Base-by-base conservation (phyloP, 2,888 invertebrate species). In the Nymphalis polychloros region DNA sequence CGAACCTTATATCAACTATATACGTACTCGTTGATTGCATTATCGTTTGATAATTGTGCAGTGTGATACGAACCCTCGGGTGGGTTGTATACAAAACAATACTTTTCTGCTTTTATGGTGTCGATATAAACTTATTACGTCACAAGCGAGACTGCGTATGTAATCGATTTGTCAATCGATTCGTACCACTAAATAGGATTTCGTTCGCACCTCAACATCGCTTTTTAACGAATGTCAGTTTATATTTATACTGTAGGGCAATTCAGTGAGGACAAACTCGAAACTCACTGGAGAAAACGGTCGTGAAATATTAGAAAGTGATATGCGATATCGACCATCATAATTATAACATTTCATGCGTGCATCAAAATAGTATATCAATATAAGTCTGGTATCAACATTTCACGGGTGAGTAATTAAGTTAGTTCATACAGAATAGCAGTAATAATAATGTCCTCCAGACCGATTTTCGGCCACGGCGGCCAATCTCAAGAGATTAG, bases 121-220 rank as follows among this genome's bases (percentile, higher is more conserved):
- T 69, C 73, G 71, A 74, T 67, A 70, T 67, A 64, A 73, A 72
- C 72, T 71, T 72, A 71, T 71, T 73, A 75, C 72, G 69, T 72
- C 69, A 76, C 68, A 64, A 73, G 69, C 67, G 63, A 60, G 64
- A 63, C 63, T 61, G 67, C 62, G 70, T 71, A 63, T 68, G 68
- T 76, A 74, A 76, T 75, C 72, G 73, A 74, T 75, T 71, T 68
- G 35, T 62, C 57, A 71, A 73, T 73, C 63, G 74, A 75, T 75
- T 72, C 67, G 72, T 67, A 71, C 61, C 71, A 63, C 63, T 68
- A 59, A 66, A 62, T 73, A 46, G 52, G 55, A 60, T 61, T 65
- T 50, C 47, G 47, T 59, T 60, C 31, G 63, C 46, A 50, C 52
- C 35, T 53, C 46, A 17, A 50, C 50, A 16, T 41, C 41, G 27